Percentiles rank a stretch among this genome's conserved stretches.
These are phyloP conservation scores for Athripsodes cinereus DNA, from an alignment of 2,888 invertebrate genomes.

Conservation along the genomic window DNA sequence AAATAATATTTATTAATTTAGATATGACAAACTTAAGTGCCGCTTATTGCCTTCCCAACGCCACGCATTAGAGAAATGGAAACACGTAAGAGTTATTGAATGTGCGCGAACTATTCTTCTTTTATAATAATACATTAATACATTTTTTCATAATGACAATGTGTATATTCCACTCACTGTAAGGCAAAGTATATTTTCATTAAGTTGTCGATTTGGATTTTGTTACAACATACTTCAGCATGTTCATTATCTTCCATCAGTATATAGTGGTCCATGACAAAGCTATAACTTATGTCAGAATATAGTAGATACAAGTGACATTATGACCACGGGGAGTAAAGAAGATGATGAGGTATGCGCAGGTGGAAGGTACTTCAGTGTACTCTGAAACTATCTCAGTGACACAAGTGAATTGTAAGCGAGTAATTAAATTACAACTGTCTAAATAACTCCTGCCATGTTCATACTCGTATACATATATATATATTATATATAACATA, in stretches of 20 bases:
- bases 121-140: conserved; percentile 6
- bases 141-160: conserved; percentile 12
- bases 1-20: conserved; percentile 10
- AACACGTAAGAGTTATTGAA: conserved; percentile 6
- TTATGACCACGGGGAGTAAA: not conserved
- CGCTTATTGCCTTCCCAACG: conserved; percentile 27
- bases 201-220: conserved; percentile 16
- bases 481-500: not conserved
- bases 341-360: not conserved
- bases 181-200: conserved; percentile 5
- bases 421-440: not conserved
- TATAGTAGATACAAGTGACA: too few relatives aligned
- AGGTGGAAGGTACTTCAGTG: not conserved
- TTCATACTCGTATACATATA: too few relatives aligned
- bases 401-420: not conserved
- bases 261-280: too few relatives aligned
- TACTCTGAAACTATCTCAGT: not conserved
- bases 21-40: conserved; percentile 25
- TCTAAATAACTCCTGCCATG: too few relatives aligned
- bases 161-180: conserved; percentile 9
- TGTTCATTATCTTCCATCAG: too few relatives aligned
- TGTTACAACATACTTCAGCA: conserved; percentile 9
- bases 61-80: conserved; percentile 20
- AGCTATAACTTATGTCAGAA: too few relatives aligned
- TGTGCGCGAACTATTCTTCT: conserved; percentile 15